phyloP scores from a whole-genome alignment of 2,113 vertebrate genomes.

The Propithecus coquereli region DNA sequence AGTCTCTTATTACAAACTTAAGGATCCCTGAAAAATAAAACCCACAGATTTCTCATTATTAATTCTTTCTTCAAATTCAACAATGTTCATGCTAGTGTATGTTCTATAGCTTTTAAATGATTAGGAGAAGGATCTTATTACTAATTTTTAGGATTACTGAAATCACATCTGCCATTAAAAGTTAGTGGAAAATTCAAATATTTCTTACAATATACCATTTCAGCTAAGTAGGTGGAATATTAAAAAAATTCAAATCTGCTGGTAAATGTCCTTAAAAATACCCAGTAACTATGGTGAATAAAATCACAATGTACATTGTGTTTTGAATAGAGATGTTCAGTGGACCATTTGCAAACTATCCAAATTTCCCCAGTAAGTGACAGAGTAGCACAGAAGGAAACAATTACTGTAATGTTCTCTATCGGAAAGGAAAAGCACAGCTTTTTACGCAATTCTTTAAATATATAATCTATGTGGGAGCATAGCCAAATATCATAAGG shows the following conservation, averaged over 20 bases:
- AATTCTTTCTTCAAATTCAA: conserved; percentile 33
- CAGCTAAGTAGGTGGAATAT: neutral
- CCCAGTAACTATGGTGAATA: neutral
- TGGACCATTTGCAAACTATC: neutral
- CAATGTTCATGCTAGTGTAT: neutral
- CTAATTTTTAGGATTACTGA: conserved; percentile 46
- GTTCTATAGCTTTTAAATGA: neutral
- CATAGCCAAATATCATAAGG: neutral
- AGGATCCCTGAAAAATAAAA: conserved; percentile 46
- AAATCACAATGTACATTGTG: neutral
- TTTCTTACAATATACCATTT: neutral
- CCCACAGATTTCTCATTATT: neutral
- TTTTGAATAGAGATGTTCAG: neutral
- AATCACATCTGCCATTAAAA: conserved; percentile 36
- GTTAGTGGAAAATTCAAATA: neutral
- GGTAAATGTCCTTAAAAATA: neutral
- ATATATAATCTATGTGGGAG: neutral
- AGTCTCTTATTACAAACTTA: conserved; percentile 17
- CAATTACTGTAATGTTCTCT: neutral
- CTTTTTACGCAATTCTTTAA: neutral
- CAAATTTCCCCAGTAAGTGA: neutral
- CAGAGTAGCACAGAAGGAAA: neutral
- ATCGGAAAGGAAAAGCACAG: neutral
- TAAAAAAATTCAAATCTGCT: neutral
- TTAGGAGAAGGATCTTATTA: neutral